A percentile compares a stretch with the other conserved stretches of the same genome.
Conservation (phyloP, 1,140 invertebrate species). For the Arion vulgaris region DNA sequence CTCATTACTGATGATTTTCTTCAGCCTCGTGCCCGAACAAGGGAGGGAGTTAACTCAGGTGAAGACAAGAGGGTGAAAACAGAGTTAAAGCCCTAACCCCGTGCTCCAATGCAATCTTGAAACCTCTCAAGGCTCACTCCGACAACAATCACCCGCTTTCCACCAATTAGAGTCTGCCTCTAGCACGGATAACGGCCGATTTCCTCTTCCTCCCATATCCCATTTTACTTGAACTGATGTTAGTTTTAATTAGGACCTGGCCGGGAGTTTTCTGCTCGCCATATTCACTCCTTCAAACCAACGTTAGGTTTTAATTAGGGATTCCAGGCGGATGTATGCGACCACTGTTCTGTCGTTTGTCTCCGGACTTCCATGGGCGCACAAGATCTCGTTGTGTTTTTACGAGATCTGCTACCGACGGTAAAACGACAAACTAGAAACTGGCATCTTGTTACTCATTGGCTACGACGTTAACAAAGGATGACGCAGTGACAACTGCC, state of each 20-base stretch:
- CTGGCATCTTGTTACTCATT: background rate
- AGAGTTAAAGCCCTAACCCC: slow-evolving; percentile 16
- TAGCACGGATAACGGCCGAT: slow-evolving; percentile 11
- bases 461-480: background rate
- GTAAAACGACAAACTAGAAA: background rate
- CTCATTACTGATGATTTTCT: slow-evolving; percentile 8
- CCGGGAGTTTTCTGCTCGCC: background rate
- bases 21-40: background rate
- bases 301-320: slow-evolving; percentile 9
- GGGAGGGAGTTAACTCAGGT: slow-evolving; percentile 5
- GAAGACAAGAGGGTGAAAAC: slow-evolving; percentile 10
- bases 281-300: background rate
- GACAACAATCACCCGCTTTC: slow-evolving; percentile 16
- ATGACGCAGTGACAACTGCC: background rate
- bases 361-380: slow-evolving; percentile 7
- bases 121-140: slow-evolving; percentile 5
- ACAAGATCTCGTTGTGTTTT: background rate
- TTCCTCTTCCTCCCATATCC: slow-evolving; percentile 11
- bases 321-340: background rate
- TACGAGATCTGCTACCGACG: background rate
- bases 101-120: background rate
- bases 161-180: slow-evolving; percentile 10
- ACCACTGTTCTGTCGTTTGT: background rate
- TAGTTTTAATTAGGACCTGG: slow-evolving; percentile 7
- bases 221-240: slow-evolving; percentile 14